Evolutionary conservation across 1,140 invertebrate species (phyloP).

Genomic region (Lineus longissimus): DNA sequence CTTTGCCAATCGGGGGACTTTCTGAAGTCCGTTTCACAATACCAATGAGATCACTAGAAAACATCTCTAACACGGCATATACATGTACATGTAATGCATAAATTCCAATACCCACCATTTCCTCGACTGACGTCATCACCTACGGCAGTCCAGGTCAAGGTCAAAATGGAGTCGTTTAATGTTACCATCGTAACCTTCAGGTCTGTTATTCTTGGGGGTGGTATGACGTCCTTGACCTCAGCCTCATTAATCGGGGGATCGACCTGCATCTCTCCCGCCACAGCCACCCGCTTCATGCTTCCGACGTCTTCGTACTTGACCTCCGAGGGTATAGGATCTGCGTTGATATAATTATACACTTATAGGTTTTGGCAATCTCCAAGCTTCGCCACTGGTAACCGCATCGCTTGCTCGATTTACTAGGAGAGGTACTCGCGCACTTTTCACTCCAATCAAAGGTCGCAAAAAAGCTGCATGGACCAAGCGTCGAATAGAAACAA

Average conservation of each 20-base stretch:
- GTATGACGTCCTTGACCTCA: neutral
- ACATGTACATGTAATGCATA: neutral
- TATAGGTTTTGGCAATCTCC: neutral
- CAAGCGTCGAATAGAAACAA: too few relatives aligned
- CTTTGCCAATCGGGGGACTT: too few relatives aligned
- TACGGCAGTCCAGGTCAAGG: neutral
- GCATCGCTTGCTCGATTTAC: too few relatives aligned
- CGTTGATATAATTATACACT: neutral
- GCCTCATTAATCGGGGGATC: neutral
- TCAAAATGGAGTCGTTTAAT: neutral
- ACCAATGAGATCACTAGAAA: neutral
- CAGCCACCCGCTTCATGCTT: neutral
- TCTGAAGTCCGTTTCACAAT: too few relatives aligned
- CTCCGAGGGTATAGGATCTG: neutral
- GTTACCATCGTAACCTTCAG: neutral
- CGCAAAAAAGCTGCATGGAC: too few relatives aligned
- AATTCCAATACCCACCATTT: neutral
- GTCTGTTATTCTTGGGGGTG: neutral
- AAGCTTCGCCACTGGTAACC: neutral
- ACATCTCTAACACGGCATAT: neutral
- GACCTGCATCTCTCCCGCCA: neutral
- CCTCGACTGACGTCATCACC: neutral
- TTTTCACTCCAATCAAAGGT: too few relatives aligned
- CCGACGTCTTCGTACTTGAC: neutral
- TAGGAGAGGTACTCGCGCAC: too few relatives aligned